Base-by-base conservation (phyloP, 2,797 vertebrate species). In the Enteromius trimaculatus region DNA sequence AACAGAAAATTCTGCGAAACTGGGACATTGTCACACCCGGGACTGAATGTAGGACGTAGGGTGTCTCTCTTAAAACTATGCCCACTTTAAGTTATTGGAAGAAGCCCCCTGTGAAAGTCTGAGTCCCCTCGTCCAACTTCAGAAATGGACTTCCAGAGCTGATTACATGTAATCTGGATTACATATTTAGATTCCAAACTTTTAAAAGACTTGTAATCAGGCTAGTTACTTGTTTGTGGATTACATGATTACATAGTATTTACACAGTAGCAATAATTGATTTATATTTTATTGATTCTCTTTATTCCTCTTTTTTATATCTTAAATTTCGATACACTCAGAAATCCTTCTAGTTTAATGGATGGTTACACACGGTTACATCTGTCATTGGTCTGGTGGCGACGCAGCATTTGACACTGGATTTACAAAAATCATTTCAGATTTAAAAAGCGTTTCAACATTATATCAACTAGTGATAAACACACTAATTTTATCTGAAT, bases 41-140 rank as follows among this genome's bases (percentile, higher is more conserved):
- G 87, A 86, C 79, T 66, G 49, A 83, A 89, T 88, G 82, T 88
- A 87, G 88, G 88, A 83, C 86, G 64, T 71, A 79, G 82, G 70
- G 79, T 49, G 64, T 75, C 42, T 87, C 76, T 86, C 62, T 77
- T 81, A 84, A 53, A 71, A 84, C 79, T 37, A 31, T 62, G 47
- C 49, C 79, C 81, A 58, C 68, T 81, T 26, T 65, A 65, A 23
- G 44, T 74, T 85, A n/a, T 72, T 37, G 44, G 68, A 81, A 68
- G 49, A 83, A 83, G 66, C 42, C 80, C 29, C 51, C 37, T 80
- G 37, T 3, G 4, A 51, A 49, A 60, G 37, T 69, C 21, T 8
- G 2, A 34, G 4, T 17, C 60, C 39, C 26, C 42, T 74, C 39
- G 17, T 78, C 58, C 60, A 78, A 6, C 3, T 62, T 60, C 29